phyloP scores from a whole-genome alignment of 2,113 vertebrate species.

The Eurypyga helias region DNA sequence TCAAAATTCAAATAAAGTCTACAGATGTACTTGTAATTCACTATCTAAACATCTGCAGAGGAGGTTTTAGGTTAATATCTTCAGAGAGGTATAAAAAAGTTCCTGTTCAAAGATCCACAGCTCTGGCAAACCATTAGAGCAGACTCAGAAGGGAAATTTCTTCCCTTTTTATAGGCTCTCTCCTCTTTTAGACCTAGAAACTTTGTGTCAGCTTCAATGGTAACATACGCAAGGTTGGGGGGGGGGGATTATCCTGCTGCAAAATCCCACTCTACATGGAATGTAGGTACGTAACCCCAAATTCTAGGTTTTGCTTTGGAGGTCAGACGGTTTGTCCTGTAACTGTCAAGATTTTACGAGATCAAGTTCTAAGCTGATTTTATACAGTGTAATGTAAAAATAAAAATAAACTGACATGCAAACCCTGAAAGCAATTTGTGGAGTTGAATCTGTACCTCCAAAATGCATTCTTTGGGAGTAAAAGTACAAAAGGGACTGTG shows the following conservation, averaged over 20 bases:
- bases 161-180: not conserved
- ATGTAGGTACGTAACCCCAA: not conserved
- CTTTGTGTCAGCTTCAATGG: not conserved
- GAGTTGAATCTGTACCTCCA: not conserved
- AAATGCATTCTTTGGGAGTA: not conserved
- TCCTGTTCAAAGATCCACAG: not conserved
- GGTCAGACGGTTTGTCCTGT: not conserved
- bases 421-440: not conserved
- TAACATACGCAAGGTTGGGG: not conserved
- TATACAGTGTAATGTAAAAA: not conserved
- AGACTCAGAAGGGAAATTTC: not conserved
- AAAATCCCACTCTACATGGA: not conserved
- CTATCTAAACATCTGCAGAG: not conserved
- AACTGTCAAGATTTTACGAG: not conserved
- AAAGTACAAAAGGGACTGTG: not conserved
- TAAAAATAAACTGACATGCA: not conserved
- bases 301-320: not conserved
- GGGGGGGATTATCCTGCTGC: not conserved
- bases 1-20: not conserved
- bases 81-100: not conserved
- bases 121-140: not conserved
- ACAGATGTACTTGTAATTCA: not conserved
- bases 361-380: not conserved
- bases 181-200: not conserved
- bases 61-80: not conserved